Base-by-base conservation (phyloP, 2,797 vertebrate genomes). In the Chaunax sp. region DNA sequence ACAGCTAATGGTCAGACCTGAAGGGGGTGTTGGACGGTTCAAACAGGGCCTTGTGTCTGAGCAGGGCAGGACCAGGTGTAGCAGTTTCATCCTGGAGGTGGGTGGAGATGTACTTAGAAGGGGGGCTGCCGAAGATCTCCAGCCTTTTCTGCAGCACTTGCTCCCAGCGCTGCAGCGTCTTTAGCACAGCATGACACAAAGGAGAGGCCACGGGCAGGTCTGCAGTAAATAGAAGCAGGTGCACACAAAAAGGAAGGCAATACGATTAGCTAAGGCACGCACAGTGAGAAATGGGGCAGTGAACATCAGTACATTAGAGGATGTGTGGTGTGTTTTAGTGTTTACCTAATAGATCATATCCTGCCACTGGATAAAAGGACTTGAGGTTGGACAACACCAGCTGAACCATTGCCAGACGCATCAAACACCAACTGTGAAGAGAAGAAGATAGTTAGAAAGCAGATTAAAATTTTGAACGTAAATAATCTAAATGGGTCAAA, bases 11-110 rank as follows among this genome's bases (percentile, higher is more conserved):
- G 26, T 19, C 3, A 19, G 86, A 96, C 98, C 92, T 97, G 90
- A 99, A 99, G 4, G 98, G 98, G 30, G 96, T 98, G 92, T 98
- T 99, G 70, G 96, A 91, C 26, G 97, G 96, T 78, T 99, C 98
- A 12, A 97, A 92, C 72, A 99, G 93, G 69, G 95, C 95, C 87
- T 99, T 99, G 89, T 99, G 98, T 56, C 97, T 94, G 70, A 99
- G 96, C 70, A 99, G 91, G 13, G 97, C 98, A 3, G 97, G 98
- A 22, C 98, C 98, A 37, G 95, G 92, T 51, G 95, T 83, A 6
- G 92, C 50, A 2, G 78, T 83, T 72, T 96, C 96, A 60, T 98
- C 96, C 58, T 94, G 92, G 43, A 92, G 88, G 69, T 94, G 92
- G 77, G 93, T 90, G 76, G 94, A 93, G 70, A 99, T 97, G 77